Conservation (phyloP, 2,888 invertebrate genomes). For the Machimus rusticus region DNA sequence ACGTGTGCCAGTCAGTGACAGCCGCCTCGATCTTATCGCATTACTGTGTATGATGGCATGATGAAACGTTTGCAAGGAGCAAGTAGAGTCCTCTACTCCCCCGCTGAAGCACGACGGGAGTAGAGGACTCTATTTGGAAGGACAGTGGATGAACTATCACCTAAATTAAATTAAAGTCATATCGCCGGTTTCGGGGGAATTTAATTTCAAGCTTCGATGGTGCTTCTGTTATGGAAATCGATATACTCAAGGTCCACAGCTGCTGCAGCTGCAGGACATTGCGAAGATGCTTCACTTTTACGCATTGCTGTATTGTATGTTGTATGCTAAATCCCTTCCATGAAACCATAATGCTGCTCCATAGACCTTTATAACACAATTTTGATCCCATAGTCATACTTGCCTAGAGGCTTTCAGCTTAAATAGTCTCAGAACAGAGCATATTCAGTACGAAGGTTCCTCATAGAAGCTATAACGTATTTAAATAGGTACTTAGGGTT, state of each 20-base stretch:
- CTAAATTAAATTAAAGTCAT: neutral
- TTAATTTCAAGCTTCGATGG: neutral
- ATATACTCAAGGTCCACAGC: neutral
- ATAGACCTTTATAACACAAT: neutral
- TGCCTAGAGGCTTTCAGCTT: neutral
- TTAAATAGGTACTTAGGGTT: neutral
- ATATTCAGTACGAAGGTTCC: neutral
- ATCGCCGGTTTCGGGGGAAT: neutral
- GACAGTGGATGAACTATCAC: neutral
- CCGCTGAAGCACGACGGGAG: neutral
- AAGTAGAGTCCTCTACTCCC: no score
- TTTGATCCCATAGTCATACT: neutral
- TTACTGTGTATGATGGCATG: neutral
- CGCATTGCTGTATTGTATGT: neutral
- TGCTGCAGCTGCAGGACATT: neutral
- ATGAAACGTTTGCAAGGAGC: neutral
- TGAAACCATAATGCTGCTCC: neutral
- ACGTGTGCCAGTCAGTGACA: neutral
- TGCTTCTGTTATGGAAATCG: neutral
- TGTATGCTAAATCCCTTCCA: neutral
- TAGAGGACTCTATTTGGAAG: neutral
- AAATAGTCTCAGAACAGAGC: neutral
- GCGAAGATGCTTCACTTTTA: neutral
- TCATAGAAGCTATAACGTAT: neutral
- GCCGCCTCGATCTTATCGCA: neutral